These are phyloP conservation scores for Sandelia bainsii DNA, from an alignment of 2,797 vertebrate genomes.

Conservation along the genomic window DNA sequence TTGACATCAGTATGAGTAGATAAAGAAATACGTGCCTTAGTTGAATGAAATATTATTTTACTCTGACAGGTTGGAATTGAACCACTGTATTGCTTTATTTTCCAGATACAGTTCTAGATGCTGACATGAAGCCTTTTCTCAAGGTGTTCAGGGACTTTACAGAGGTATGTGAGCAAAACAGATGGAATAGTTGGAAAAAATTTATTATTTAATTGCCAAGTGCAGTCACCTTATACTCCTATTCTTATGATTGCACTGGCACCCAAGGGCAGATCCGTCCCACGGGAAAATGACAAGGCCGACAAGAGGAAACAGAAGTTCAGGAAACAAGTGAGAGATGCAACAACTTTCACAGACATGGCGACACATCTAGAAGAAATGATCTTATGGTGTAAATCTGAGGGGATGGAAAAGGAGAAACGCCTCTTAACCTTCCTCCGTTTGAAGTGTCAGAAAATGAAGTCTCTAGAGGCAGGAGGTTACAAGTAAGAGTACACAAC, in stretches of 20 bases:
- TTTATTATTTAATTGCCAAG: neutral
- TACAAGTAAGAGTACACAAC: slow-evolving; percentile 73
- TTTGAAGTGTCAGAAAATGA: slow-evolving; percentile 77
- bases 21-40: neutral
- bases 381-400: slow-evolving; percentile 73
- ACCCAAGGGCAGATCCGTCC: slow-evolving; percentile 6
- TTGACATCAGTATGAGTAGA: neutral
- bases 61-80: neutral
- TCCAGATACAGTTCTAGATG: slow-evolving; percentile 35
- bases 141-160: slow-evolving; percentile 16
- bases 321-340: slow-evolving; percentile 48
- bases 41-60: neutral
- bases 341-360: slow-evolving; percentile 67
- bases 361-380: slow-evolving; percentile 63
- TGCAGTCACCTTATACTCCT: neutral
- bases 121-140: slow-evolving; percentile 58
- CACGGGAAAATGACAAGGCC: neutral
- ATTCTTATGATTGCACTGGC: neutral
- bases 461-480: slow-evolving; percentile 71
- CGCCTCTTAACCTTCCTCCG: slow-evolving; percentile 66
- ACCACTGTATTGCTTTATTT: neutral
- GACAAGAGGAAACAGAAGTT: slow-evolving; percentile 56
- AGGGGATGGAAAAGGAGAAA: slow-evolving; percentile 60
- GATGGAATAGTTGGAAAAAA: neutral
- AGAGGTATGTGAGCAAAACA: slow-evolving; percentile 49